These are phyloP conservation scores for Planococcus citri DNA, from an alignment of 1,140 invertebrate species.

Conservation along the genomic window DNA sequence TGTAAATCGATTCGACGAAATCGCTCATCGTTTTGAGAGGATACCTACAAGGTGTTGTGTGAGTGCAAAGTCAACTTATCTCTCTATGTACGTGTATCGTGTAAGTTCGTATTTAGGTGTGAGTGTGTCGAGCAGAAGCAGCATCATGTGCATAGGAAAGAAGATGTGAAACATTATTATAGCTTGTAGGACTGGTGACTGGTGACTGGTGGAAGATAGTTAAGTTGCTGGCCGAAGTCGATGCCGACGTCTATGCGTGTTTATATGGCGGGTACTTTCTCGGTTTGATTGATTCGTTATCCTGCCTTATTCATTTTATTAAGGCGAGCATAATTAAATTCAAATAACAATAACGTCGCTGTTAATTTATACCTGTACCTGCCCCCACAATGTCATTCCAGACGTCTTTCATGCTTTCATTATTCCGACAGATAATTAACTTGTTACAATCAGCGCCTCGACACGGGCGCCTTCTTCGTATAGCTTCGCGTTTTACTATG, in stretches of 20 bases:
- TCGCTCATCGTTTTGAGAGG: not conserved
- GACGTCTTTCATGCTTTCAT: slow-evolving; percentile 15
- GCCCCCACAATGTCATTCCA: slow-evolving; percentile 14
- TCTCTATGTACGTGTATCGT: no score
- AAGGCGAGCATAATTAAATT: slow-evolving; percentile 19
- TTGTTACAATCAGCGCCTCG: slow-evolving; percentile 11
- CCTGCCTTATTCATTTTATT: slow-evolving; percentile 17
- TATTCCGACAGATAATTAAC: slow-evolving; percentile 20
- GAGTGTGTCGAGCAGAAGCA: no score
- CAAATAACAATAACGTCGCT: slow-evolving; percentile 16
- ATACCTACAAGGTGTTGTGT: not conserved
- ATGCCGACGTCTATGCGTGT: not conserved
- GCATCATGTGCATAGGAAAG: no score
- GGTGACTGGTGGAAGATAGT: no score
- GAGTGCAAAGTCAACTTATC: not conserved
- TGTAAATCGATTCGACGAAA: not conserved
- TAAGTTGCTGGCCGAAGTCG: not conserved
- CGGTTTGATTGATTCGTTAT: slow-evolving; percentile 20
- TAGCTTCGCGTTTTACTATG: not conserved
- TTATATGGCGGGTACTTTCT: slow-evolving; percentile 11
- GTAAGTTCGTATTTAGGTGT: no score
- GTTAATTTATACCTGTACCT: slow-evolving; percentile 18
- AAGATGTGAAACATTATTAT: not conserved
- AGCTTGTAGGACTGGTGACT: not conserved
- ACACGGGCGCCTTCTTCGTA: slow-evolving; percentile 17